Base-by-base conservation (phyloP, 2,888 invertebrate genomes). In the Cancer borealis region DNA sequence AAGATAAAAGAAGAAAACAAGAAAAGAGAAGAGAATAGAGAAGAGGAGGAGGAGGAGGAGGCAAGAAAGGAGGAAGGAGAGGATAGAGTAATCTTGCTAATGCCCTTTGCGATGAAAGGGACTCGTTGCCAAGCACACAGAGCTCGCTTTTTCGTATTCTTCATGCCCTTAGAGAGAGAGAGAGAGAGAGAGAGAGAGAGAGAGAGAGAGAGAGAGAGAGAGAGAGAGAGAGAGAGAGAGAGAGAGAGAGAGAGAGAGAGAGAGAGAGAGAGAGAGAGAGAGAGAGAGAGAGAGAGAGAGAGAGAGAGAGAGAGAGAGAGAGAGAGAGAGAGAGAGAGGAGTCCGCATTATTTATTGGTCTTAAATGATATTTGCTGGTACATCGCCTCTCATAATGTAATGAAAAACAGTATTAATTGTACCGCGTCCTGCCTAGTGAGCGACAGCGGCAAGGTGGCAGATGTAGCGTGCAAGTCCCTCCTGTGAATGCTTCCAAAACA, bases 71-170 rank as follows among this genome's bases (percentile, higher is more conserved):
- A 90, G 89, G 54, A 30, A 14, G 30, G n/a, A 26, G n/a, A 49
- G 47, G 89, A 90, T 14, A 90, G 54, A 47, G 88, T 46, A 47
- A 47, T 49, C 88, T 46, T 88, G 46, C 47, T 88, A 88, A 88
- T 88, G 88, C 21, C n/a, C 88, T n/a, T 45, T 46, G 46, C 5
- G 46, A 21, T 46, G 88, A 49, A 49, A 47, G 26, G 47, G 88
- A 39, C 8, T 17, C 45, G 45, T 45, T 39, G 45, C 14, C 46
- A 88, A 39, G 88, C 45, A 39, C 45, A 88, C 14, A 21, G 88
- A 39, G 39, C 26, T 30, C 30, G 26, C 10, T 30, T 84, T 30
- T n/a, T 10, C 84, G 30, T 26, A 30, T 39, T 39, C 39, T 39
- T 39, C 39, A 39, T 39, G 39, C 39, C 39, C 39, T 39, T 39